Percentiles rank a stretch among this genome's conserved stretches.
Conservation (phyloP, 2,113 vertebrate species). For the Colius striatus region DNA sequence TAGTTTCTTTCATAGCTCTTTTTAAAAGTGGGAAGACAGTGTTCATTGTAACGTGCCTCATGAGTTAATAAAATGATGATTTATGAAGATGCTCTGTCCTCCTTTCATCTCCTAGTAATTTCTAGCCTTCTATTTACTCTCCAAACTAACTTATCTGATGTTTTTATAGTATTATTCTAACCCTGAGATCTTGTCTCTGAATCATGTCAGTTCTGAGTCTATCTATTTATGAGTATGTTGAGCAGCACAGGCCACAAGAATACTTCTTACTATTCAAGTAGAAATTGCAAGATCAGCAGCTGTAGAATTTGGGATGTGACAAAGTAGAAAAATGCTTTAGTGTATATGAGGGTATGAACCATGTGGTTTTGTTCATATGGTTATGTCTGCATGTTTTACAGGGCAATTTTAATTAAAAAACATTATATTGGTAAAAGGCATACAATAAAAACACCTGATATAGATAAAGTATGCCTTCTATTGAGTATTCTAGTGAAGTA, state of each 20-base stretch:
- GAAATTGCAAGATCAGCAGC: neutral
- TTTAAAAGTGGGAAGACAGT: neutral
- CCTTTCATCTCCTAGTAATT: constrained; percentile 20
- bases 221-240: neutral
- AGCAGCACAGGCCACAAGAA: neutral
- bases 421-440: neutral
- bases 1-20: neutral
- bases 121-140: constrained; percentile 26
- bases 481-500: neutral
- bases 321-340: neutral
- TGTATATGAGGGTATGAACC: neutral
- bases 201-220: neutral
- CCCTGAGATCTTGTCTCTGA: constrained; percentile 1
- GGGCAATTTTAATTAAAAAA: neutral
- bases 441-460: neutral
- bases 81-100: constrained; percentile 31
- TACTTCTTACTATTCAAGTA: neutral
- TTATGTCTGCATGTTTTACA: neutral
- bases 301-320: neutral
- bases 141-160: constrained; percentile 28
- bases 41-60: neutral
- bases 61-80: constrained; percentile 36
- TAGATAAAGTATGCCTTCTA: neutral
- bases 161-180: constrained; percentile 54
- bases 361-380: neutral